These are phyloP conservation scores for Prunella fulvescens DNA, from an alignment of 2,113 vertebrate species.

Conservation along the genomic window DNA sequence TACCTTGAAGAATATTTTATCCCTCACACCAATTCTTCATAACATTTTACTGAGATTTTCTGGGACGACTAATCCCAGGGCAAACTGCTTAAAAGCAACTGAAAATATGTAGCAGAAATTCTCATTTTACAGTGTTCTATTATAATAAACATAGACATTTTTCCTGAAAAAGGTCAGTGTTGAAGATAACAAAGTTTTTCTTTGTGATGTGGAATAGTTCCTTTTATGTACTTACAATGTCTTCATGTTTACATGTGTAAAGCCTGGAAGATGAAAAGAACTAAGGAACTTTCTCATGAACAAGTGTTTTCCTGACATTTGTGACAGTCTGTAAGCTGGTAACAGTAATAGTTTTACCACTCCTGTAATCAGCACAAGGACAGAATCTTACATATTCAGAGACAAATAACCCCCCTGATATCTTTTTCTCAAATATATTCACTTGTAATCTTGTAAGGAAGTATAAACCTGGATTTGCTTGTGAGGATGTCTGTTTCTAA, in stretches of 20 bases:
- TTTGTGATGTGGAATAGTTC: background rate
- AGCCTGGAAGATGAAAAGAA: background rate
- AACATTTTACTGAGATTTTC: background rate
- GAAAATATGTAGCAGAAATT: background rate
- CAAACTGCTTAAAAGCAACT: background rate
- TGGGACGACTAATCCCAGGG: background rate
- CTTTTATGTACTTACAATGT: background rate
- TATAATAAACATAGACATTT: background rate
- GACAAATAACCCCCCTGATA: accelerated
- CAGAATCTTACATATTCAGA: background rate
- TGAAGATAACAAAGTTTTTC: background rate
- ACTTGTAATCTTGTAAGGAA: background rate
- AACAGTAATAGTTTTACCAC: background rate
- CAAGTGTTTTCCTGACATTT: background rate
- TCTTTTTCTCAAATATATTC: background rate
- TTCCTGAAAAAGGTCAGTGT: background rate
- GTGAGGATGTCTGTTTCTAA: background rate
- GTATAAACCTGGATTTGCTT: background rate
- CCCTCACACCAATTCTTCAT: background rate
- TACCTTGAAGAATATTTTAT: background rate
- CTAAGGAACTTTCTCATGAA: background rate
- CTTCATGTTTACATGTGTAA: background rate
- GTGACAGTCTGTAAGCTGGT: background rate
- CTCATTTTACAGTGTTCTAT: background rate
- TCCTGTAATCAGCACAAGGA: background rate